Percentiles rank a stretch among this genome's conserved stretches.
Evolutionary conservation across 2,888 invertebrate species (phyloP).

Genomic region (Helleia helle): DNA sequence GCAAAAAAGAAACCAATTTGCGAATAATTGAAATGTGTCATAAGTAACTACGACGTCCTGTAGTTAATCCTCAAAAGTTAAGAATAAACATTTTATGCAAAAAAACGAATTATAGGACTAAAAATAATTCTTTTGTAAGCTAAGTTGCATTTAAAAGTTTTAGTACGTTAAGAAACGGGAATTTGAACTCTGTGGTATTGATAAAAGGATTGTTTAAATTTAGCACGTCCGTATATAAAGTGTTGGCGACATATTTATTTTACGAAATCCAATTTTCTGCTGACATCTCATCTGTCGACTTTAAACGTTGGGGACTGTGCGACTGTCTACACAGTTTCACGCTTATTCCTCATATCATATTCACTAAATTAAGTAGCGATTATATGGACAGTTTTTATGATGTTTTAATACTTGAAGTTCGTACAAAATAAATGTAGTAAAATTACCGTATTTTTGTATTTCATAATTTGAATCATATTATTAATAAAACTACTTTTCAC

Average conservation of each 20-base stretch:
- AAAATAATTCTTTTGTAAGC: constrained; percentile 57
- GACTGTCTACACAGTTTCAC: constrained; percentile 63
- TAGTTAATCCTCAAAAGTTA: constrained; percentile 42
- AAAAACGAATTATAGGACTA: constrained; percentile 46
- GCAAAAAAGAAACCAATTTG: constrained; percentile 23
- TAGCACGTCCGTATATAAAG: constrained; percentile 38
- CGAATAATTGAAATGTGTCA: constrained; percentile 40
- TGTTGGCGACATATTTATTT: constrained; percentile 70
- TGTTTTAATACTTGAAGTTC: not conserved
- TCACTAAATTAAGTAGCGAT: constrained; percentile 26
- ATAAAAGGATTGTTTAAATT: constrained; percentile 27
- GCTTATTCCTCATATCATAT: constrained; percentile 50
- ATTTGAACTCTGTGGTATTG: constrained; percentile 24
- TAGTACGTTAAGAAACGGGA: constrained; percentile 27
- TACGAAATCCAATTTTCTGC: constrained; percentile 74
- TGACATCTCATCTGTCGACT: constrained; percentile 73
- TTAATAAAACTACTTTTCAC: too few relatives aligned
- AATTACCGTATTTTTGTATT: too few relatives aligned
- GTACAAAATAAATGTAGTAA: too few relatives aligned
- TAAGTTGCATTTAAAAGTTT: constrained; percentile 62
- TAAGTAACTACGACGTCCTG: constrained; percentile 48
- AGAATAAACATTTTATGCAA: constrained; percentile 40
- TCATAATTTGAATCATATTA: too few relatives aligned
- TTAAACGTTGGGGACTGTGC: constrained; percentile 61
- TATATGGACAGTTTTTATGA: not conserved